Base-by-base conservation (phyloP, 2,888 invertebrate species). In the Orchesellides sinensis region DNA sequence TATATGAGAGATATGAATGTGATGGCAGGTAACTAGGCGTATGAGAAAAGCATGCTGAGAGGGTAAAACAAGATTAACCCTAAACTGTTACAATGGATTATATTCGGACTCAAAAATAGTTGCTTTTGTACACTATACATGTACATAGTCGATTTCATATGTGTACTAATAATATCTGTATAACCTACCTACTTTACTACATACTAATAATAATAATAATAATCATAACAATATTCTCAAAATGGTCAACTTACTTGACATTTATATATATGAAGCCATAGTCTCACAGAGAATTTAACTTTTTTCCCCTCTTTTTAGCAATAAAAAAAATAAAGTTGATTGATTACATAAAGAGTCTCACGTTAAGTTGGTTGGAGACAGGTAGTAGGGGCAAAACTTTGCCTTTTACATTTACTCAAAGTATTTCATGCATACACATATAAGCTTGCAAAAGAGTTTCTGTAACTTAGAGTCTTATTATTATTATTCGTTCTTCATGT, bases 211-310 rank as follows among this genome's bases (percentile, higher is more conserved):
- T 29, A 61, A 61, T 59, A 59, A 68, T 47, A 25, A 52, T 52
- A 52, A n/a, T 54, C 21, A 54, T 54, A 54, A 54, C 25, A 54
- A 68, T 68, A 68, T 49, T 29, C 14, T 21, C 54, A 56, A 78
- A 79, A 79, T 72, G 79, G 79, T 79, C 72, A 79, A 72, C 70
- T 79, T 27, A 0, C 72, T 63, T 79, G 79, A 72, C 70, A 70
- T 79, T 72, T 79, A 54, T 54, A 27, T 68, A 61, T 32, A n/a
- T 47, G 40, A 56, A 70, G 23, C 4, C 19, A 40, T 47, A 52
- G 8, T 52, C 21, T 17, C 52, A 52, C 23, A 40, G 17, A 32
- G 69, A n/a, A n/a, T n/a, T n/a, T n/a, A n/a, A n/a, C n/a, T n/a
- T n/a, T n/a, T n/a, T n/a, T n/a, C n/a, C n/a, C n/a, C n/a, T n/a